Conservation (phyloP, 2,888 invertebrate species). For the Anagyrus pseudococci region DNA sequence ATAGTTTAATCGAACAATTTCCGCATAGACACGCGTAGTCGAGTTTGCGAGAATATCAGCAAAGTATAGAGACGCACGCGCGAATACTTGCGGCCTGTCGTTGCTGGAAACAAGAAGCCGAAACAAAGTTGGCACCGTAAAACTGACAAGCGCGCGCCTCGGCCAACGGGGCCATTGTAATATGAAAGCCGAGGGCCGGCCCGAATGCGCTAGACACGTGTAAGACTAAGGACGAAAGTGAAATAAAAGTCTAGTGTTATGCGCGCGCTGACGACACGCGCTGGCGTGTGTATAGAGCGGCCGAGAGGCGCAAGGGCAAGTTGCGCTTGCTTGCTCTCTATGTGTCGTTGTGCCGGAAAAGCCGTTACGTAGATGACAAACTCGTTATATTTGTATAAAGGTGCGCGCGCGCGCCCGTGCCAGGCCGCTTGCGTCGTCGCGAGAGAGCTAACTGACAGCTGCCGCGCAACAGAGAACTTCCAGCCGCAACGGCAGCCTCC, state of each 20-base stretch:
- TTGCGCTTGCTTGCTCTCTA: not conserved
- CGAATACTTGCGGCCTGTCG: too few species aligned
- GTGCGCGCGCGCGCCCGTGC: constrained; percentile 41
- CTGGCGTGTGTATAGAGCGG: not conserved
- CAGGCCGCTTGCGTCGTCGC: constrained; percentile 50
- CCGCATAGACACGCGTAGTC: too few species aligned
- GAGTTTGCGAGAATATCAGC: too few species aligned
- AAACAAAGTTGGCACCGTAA: too few species aligned
- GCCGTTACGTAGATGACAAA: constrained; percentile 30
- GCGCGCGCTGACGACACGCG: not conserved
- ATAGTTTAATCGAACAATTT: too few species aligned
- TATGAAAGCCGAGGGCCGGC: not conserved
- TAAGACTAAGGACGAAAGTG: not conserved
- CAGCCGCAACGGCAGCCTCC: not conserved
- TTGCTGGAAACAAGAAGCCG: too few species aligned
- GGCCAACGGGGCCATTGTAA: too few species aligned
- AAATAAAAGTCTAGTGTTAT: constrained; percentile 3
- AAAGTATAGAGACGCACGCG: too few species aligned
- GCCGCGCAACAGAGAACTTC: not conserved
- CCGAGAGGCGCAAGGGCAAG: not conserved
- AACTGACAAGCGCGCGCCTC: too few species aligned
- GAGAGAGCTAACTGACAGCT: constrained; percentile 17
- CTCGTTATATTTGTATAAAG: constrained; percentile 51
- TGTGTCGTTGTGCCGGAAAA: constrained; percentile 28
- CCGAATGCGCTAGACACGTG: not conserved